Evolutionary conservation across 2,888 invertebrate species (phyloP).

Genomic region (Acanthosepion lycidas): DNA sequence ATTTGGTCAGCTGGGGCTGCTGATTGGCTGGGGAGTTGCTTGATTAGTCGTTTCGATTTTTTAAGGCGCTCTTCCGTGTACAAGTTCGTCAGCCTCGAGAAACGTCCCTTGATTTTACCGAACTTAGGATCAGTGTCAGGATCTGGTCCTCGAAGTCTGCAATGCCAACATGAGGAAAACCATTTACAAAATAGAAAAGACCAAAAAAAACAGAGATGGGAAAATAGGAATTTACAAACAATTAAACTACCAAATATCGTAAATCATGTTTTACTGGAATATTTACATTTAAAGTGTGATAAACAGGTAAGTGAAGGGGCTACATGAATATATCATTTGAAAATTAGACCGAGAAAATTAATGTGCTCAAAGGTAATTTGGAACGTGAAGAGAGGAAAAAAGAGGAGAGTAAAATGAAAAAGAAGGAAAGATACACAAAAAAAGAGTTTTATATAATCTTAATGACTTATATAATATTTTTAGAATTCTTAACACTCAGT

Average conservation of each 20-base stretch:
- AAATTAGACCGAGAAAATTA: not conserved
- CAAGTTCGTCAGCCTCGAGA: not conserved
- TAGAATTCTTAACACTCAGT: not conserved
- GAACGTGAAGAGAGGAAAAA: not conserved
- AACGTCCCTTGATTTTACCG: conserved; percentile 15
- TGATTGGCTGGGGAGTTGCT: conserved; percentile 17
- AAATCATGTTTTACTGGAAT: not conserved
- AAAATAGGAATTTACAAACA: not conserved
- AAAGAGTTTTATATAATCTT: not conserved
- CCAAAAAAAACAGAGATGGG: not conserved
- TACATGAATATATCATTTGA: not conserved
- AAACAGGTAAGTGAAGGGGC: not conserved
- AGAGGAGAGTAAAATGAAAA: not conserved
- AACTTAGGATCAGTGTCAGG: not conserved
- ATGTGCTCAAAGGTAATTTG: not conserved
- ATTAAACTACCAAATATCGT: not conserved
- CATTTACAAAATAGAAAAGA: not conserved
- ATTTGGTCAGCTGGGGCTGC: not conserved
- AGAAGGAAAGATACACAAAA: not conserved
- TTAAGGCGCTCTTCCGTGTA: conserved; percentile 7
- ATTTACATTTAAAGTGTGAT: not conserved
- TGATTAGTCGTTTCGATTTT: not conserved
- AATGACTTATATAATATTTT: not conserved
- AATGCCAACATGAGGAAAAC: conserved; percentile 8
- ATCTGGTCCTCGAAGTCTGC: not conserved